Conservation (phyloP, 2,113 vertebrate species). For the Nanorana parkeri region DNA sequence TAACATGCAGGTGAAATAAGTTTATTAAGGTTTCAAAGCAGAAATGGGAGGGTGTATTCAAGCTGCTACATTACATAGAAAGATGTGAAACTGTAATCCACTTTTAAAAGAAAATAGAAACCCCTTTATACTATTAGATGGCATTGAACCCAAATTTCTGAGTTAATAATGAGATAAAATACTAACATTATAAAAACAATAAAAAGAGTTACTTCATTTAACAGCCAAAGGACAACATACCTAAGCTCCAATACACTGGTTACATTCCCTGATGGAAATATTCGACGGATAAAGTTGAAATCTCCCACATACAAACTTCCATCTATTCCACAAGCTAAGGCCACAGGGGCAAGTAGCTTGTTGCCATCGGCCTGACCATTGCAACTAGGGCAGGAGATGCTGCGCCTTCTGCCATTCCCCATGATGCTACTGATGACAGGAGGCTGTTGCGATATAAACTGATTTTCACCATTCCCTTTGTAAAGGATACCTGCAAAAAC, state of each 20-base stretch:
- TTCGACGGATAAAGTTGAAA: conserved; percentile 97
- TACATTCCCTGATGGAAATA: conserved; percentile 95
- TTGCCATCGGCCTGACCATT: conserved; percentile 98
- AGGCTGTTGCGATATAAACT: conserved; percentile 95
- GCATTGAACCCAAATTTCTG: too few species aligned
- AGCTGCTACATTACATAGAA: too few species aligned
- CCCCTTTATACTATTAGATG: too few species aligned
- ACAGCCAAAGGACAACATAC: conserved; percentile 68
- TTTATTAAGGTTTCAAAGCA: too few species aligned
- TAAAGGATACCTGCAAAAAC: conserved; percentile 88
- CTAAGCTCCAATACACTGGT: conserved; percentile 96
- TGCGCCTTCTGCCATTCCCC: conserved; percentile 93
- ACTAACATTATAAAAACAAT: too few species aligned
- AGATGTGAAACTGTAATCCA: too few species aligned
- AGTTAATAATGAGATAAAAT: too few species aligned
- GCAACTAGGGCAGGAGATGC: conserved; percentile 97
- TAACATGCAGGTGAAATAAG: too few species aligned
- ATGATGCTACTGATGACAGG: conserved; percentile 95
- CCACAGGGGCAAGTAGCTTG: conserved; percentile 93
- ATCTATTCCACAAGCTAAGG: conserved; percentile 91
- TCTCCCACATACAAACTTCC: conserved; percentile 96
- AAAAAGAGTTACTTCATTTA: too few species aligned
- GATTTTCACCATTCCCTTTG: conserved; percentile 96
- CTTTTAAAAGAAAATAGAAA: too few species aligned
- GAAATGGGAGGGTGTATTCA: too few species aligned